Conservation (phyloP, 37 sponge, comb jelly and placozoan species). For the Crambe crambe region DNA sequence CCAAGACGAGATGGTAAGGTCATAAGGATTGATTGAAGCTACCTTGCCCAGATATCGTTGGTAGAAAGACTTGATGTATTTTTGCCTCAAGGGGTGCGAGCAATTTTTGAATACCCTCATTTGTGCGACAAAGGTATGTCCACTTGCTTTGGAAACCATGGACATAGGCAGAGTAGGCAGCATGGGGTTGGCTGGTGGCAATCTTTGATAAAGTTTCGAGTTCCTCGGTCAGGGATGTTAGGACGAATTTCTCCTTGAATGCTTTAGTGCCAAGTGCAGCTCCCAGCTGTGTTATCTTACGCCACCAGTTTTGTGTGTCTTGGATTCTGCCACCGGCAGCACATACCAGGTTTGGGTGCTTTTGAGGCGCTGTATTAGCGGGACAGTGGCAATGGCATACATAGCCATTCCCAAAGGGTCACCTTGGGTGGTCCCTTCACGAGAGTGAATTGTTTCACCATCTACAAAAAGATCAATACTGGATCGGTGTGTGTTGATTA, state of each 20-base stretch:
- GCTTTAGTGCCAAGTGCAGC: not conserved
- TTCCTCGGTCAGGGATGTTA: not conserved
- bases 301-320: not conserved
- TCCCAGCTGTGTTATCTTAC: not conserved
- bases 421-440: not conserved
- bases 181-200: not conserved
- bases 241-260: not conserved
- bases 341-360: no score
- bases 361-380: no score
- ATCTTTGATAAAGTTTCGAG: not conserved
- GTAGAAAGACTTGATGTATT: not conserved
- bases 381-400: not conserved
- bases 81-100: not conserved
- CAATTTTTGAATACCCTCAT: not conserved
- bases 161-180: not conserved
- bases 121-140: not conserved
- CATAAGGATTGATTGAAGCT: not conserved
- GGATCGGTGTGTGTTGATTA: not conserved
- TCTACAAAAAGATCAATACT: not conserved
- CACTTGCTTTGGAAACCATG: not conserved
- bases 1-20: not conserved
- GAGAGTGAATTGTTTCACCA: not conserved
- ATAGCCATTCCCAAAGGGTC: not conserved
- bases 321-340: not conserved
- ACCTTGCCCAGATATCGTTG: not conserved